Evolutionary conservation across 2,113 vertebrate species (phyloP).

Genomic region (Sinocyclocheilus anophthalmus): DNA sequence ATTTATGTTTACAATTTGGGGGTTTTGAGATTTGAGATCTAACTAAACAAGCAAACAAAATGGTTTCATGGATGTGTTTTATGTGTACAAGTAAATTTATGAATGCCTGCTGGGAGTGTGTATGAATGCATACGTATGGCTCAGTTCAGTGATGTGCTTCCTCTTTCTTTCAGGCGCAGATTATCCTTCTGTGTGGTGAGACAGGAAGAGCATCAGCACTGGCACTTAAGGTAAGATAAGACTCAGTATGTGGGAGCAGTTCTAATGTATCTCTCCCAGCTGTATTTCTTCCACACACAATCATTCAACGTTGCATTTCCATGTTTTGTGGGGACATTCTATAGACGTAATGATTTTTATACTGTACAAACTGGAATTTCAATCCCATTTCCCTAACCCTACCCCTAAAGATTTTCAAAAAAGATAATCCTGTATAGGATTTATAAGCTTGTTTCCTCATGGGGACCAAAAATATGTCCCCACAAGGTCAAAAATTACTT

Average conservation of each 20-base stretch:
- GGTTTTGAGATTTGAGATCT: background rate
- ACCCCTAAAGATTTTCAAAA: too few relatives aligned
- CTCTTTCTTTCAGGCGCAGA: constrained; percentile 26
- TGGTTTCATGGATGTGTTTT: background rate
- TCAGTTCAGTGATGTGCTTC: background rate
- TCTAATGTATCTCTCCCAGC: background rate
- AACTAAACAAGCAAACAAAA: background rate
- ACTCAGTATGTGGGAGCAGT: background rate
- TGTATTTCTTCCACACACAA: background rate
- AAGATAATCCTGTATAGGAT: too few relatives aligned
- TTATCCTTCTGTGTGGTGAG: constrained; percentile 7
- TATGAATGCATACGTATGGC: constrained; percentile 15
- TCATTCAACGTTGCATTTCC: too few relatives aligned
- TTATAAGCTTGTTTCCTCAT: too few relatives aligned
- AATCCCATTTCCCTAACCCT: too few relatives aligned
- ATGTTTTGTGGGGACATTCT: too few relatives aligned
- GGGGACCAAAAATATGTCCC: too few relatives aligned
- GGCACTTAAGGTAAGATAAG: constrained; percentile 38
- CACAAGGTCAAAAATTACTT: too few relatives aligned
- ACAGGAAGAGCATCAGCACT: constrained; percentile 9
- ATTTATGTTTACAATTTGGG: background rate
- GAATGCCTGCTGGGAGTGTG: background rate
- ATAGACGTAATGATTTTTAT: too few relatives aligned
- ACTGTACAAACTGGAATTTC: too few relatives aligned
- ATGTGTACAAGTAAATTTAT: background rate